A percentile compares a stretch with the other conserved stretches of the same genome.
These are phyloP conservation scores for Bimastos eiseni DNA, from an alignment of 2,888 invertebrate genomes.

Conservation along the genomic window DNA sequence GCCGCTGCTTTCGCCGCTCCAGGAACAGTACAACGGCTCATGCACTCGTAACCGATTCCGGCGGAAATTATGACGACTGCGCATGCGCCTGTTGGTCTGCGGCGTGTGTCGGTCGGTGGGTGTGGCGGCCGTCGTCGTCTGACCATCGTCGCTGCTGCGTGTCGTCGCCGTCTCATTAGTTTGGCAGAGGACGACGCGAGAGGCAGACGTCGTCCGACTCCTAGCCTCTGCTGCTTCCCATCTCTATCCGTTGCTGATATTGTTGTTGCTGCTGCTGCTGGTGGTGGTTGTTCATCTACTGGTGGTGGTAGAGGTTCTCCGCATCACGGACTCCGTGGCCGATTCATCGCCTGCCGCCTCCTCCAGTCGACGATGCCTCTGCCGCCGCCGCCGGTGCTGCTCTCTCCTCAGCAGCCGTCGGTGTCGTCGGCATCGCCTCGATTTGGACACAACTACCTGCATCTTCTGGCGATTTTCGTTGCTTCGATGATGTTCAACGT, in stretches of 20 bases:
- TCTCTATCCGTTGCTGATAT: neutral
- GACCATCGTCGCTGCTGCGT: neutral
- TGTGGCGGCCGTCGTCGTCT: neutral
- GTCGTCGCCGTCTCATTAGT: constrained; percentile 17
- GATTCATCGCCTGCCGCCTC: neutral
- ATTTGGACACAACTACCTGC: constrained; percentile 38
- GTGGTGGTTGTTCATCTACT: neutral
- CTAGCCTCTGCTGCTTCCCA: neutral
- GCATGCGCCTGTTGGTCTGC: constrained; percentile 5
- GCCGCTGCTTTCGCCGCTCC: neutral
- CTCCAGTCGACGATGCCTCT: neutral
- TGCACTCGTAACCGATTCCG: constrained; percentile 3
- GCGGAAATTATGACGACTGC: constrained; percentile 21
- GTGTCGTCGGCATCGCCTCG: neutral
- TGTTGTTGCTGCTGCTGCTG: neutral
- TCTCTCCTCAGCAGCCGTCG: neutral
- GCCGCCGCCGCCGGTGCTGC: neutral
- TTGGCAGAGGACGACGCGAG: neutral
- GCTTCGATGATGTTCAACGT: constrained; percentile 41
- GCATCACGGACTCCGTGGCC: constrained; percentile 2
- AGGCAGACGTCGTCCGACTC: neutral
- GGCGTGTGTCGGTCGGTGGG: neutral
- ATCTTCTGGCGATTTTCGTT: constrained; percentile 39
- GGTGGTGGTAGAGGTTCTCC: neutral
- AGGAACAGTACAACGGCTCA: neutral